phyloP scores from a whole-genome alignment of 2,797 vertebrate genomes.

The Oreortyx pictus region DNA sequence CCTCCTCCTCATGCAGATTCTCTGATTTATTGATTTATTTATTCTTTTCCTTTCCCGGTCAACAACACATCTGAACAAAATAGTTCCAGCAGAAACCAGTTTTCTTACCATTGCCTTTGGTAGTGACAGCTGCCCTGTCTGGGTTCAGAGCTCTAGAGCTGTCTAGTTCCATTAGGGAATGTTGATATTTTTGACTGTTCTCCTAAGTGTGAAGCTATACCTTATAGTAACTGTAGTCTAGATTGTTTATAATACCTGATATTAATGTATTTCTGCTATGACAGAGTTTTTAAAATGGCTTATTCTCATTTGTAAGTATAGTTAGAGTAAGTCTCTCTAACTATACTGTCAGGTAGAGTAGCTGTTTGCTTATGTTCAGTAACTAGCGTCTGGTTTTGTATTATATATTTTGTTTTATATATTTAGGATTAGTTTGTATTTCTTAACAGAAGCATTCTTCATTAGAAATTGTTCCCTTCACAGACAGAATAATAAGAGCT shows the following conservation, averaged over 20 bases:
- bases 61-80: not conserved
- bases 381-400: not conserved
- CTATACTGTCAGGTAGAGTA: not conserved
- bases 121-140: not conserved
- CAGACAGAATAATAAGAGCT: not conserved
- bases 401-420: not conserved
- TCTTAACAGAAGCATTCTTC: not conserved
- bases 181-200: not conserved
- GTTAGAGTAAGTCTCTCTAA: not conserved
- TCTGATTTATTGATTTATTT: not conserved
- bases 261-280: not conserved
- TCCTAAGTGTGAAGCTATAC: not conserved
- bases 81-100: not conserved
- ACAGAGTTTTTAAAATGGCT: not conserved
- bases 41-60: not conserved
- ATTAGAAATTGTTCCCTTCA: not conserved
- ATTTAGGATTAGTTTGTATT: not conserved
- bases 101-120: not conserved
- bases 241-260: not conserved
- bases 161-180: not conserved
- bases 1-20: not conserved
- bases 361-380: not conserved
- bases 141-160: not conserved
- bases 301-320: not conserved
- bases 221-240: fast-evolving